phyloP scores from a whole-genome alignment of 2,888 invertebrate genomes.

The Gortyna flavago region DNA sequence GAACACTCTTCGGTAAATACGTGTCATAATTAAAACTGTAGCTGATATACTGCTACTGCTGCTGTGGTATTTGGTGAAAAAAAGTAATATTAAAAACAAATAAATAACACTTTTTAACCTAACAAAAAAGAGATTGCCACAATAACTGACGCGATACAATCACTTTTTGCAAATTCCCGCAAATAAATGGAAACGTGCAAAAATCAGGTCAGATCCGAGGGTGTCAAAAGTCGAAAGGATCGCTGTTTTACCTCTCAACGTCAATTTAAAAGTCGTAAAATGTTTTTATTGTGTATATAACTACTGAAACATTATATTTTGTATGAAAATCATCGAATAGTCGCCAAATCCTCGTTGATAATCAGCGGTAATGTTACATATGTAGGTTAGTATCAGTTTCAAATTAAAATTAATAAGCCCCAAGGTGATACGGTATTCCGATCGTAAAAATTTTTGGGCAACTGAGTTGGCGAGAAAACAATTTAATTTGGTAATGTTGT shows the following conservation, averaged over 20 bases:
- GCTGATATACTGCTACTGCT: too few relatives aligned
- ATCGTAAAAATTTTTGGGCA: constrained; percentile 63
- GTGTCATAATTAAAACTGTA: not conserved
- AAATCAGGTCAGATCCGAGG: constrained; percentile 76
- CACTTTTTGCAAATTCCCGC: constrained; percentile 18
- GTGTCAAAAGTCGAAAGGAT: constrained; percentile 86
- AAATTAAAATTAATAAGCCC: constrained; percentile 64
- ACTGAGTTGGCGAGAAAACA: constrained; percentile 34
- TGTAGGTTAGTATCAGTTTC: constrained; percentile 60
- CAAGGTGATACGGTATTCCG: constrained; percentile 65
- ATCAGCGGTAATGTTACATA: constrained; percentile 52
- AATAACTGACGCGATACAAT: constrained; percentile 12
- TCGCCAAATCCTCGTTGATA: constrained; percentile 55
- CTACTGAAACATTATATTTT: constrained; percentile 69
- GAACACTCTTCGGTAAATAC: not conserved
- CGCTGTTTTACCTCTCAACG: constrained; percentile 69
- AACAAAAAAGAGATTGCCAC: constrained; percentile 4
- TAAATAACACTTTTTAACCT: not conserved
- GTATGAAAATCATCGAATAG: constrained; percentile 56
- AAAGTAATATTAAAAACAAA: not conserved
- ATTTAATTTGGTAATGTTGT: constrained; percentile 47
- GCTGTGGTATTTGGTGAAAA: not conserved
- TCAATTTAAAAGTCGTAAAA: constrained; percentile 86
- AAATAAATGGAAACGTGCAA: constrained; percentile 74
- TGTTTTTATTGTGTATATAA: constrained; percentile 78